phyloP scores from a whole-genome alignment of 1,140 invertebrate genomes.

The Protaetia brevitarsis region DNA sequence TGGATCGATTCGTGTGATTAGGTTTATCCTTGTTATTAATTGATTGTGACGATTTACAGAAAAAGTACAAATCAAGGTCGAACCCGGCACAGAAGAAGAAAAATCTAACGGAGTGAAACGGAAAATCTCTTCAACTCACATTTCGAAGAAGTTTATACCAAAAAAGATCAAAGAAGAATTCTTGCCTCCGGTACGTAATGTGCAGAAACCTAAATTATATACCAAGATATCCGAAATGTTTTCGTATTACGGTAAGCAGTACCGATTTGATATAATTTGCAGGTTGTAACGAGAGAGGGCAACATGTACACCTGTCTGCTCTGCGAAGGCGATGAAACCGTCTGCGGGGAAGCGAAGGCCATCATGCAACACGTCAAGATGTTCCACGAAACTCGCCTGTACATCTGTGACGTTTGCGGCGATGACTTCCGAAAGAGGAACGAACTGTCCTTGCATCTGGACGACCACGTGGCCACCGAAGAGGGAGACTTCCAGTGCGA shows the following conservation, averaged over 20 bases:
- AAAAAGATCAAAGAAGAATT: slow-evolving; percentile 28
- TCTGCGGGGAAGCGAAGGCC: slow-evolving; percentile 54
- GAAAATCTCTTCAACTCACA: slow-evolving; percentile 33
- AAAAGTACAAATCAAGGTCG: slow-evolving; percentile 36
- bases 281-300: slow-evolving; percentile 54
- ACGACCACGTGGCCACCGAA: slow-evolving; percentile 60
- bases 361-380: slow-evolving; percentile 62
- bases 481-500: slow-evolving; percentile 65
- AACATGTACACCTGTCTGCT: slow-evolving; percentile 59
- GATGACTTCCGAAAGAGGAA: slow-evolving; percentile 60
- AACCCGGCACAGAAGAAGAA: slow-evolving; percentile 31
- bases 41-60: no score
- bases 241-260: no score
- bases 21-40: no score
- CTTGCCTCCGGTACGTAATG: slow-evolving; percentile 28
- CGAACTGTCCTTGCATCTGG: slow-evolving; percentile 62
- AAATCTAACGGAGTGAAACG: slow-evolving; percentile 39
- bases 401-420: slow-evolving; percentile 71
- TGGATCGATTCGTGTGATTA: no score
- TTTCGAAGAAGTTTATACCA: neutral
- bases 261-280: no score
- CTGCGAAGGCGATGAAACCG: slow-evolving; percentile 53
- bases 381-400: slow-evolving; percentile 60
- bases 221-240: no score
- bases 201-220: no score